Evolutionary conservation across 2,797 vertebrate genomes (phyloP).

Genomic region (Rhinophrynus dorsalis): DNA sequence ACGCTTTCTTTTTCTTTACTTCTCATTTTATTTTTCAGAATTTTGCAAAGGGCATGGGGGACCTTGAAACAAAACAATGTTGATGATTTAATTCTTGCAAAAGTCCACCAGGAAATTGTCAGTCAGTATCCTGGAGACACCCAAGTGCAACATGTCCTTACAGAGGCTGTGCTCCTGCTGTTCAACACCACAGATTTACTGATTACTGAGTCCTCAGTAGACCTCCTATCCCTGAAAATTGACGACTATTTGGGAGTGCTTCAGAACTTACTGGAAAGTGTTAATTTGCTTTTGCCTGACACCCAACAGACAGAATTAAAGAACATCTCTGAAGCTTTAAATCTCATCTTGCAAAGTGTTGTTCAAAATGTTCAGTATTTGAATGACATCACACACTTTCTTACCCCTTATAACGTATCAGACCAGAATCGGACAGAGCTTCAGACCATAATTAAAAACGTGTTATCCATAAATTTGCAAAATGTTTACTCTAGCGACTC

Average conservation of each 20-base stretch:
- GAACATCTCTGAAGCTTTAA: background rate
- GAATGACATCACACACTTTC: background rate
- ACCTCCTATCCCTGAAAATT: background rate
- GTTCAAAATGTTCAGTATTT: background rate
- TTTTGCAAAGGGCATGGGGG: conserved; percentile 2
- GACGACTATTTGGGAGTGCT: background rate
- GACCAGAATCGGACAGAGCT: conserved; percentile 3
- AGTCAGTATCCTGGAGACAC: background rate
- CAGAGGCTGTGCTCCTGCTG: background rate
- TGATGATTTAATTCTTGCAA: conserved; percentile 7
- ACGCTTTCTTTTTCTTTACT: background rate
- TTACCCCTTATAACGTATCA: conserved; percentile 6
- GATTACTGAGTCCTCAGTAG: background rate
- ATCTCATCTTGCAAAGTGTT: background rate
- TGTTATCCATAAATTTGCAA: background rate
- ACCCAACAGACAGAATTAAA: background rate
- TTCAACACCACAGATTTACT: conserved; percentile 18
- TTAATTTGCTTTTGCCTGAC: conserved; percentile 4
- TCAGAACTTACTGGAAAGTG: background rate
- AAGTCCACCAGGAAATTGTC: background rate
- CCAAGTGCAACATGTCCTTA: background rate
- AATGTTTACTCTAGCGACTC: background rate
- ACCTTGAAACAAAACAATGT: conserved; percentile 1
- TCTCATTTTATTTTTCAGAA: conserved; percentile 20
- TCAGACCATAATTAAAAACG: background rate